Percentiles rank a stretch among this genome's conserved stretches.
phyloP scores from a whole-genome alignment of 2,113 vertebrate species.

The Gila orcuttii region DNA sequence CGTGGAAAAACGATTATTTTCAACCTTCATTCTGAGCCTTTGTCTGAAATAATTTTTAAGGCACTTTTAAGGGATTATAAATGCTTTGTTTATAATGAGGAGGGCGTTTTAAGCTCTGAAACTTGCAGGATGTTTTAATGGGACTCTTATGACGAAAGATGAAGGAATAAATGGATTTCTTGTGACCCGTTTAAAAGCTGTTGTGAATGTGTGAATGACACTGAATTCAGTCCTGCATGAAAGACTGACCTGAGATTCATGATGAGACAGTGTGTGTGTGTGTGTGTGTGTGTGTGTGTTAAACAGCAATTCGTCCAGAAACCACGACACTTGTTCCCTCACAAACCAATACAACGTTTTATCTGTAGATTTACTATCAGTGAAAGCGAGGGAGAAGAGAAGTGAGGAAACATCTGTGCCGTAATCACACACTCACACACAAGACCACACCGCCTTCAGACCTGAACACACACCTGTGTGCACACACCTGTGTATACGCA shows the following conservation, averaged over 20 bases:
- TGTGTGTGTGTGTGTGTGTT: too few species aligned
- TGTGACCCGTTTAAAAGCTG: too few species aligned
- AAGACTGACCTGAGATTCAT: background rate
- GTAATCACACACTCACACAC: conserved; percentile 64
- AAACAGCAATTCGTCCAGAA: background rate
- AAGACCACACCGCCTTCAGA: conserved; percentile 56
- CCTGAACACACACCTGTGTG: conserved; percentile 69
- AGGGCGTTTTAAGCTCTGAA: too few species aligned
- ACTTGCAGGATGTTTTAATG: too few species aligned
- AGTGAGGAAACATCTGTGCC: conserved; percentile 66
- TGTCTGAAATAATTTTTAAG: too few species aligned
- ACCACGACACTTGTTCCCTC: background rate
- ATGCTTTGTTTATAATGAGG: too few species aligned
- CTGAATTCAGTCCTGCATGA: background rate
- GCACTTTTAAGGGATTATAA: too few species aligned
- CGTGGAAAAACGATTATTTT: too few species aligned
- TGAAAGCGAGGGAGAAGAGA: conserved; percentile 9
- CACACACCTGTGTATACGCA: conserved; percentile 62
- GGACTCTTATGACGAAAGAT: too few species aligned
- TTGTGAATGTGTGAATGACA: too few species aligned
- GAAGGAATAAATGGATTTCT: too few species aligned
- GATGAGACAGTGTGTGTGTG: background rate
- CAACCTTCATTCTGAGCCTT: too few species aligned
- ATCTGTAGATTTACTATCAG: conserved; percentile 16
- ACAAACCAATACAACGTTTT: background rate